Conservation (phyloP, 2,888 invertebrate genomes). For the Meliscaeva auricollis region DNA sequence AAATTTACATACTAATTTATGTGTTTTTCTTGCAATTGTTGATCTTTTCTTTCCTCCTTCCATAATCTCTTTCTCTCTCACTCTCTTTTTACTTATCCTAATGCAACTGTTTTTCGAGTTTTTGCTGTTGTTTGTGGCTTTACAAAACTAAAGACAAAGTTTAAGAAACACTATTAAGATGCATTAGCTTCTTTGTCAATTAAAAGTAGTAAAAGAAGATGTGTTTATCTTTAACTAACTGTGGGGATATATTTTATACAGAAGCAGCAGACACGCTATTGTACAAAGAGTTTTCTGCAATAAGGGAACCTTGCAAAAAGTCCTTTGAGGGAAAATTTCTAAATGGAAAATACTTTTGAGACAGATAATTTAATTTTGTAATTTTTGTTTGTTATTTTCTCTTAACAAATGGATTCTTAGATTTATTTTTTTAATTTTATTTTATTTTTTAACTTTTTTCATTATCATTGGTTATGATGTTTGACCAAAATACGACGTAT, state of each 20-base stretch:
- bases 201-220: slow-evolving; percentile 20
- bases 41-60: background rate
- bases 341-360: too few relatives aligned
- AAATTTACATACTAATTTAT: slow-evolving; percentile 60
- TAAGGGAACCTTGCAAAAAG: background rate
- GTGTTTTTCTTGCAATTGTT: background rate
- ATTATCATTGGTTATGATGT: too few relatives aligned
- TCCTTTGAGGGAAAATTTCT: slow-evolving; percentile 28
- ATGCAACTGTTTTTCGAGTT: background rate
- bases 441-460: too few relatives aligned
- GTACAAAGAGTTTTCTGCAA: background rate
- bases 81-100: too few relatives aligned
- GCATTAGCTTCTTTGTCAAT: slow-evolving; percentile 66
- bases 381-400: too few relatives aligned
- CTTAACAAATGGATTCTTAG: too few relatives aligned
- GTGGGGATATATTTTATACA: background rate
- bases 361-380: too few relatives aligned
- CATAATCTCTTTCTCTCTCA: background rate
- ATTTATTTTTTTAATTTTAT: too few relatives aligned
- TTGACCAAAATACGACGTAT: too few relatives aligned
- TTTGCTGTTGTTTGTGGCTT: background rate
- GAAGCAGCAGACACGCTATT: too few relatives aligned
- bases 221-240: slow-evolving; percentile 30
- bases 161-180: slow-evolving; percentile 64
- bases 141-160: slow-evolving; percentile 43